Percentiles rank a stretch among this genome's conserved stretches.
These are phyloP conservation scores for Ptiloglossa arizonensis DNA, from an alignment of 1,140 invertebrate genomes.

Conservation along the genomic window DNA sequence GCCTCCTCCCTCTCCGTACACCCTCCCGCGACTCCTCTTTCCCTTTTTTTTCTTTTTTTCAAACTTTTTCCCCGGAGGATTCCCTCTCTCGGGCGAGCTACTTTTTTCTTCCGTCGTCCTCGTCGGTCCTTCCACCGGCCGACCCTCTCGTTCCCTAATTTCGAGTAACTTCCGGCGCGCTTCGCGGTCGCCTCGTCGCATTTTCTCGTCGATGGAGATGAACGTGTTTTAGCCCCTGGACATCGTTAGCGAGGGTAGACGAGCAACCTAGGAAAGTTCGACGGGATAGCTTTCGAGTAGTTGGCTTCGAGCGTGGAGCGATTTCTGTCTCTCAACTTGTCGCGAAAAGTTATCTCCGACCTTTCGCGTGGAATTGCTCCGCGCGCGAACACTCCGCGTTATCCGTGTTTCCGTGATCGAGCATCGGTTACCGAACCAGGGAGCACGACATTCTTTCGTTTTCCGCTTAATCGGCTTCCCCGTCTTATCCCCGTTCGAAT, in stretches of 20 bases:
- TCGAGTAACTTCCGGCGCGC: slow-evolving; percentile 8
- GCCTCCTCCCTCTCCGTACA: background rate
- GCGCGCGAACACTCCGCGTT: too few species aligned
- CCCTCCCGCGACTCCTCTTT: slow-evolving; percentile 14
- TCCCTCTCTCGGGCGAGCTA: too few species aligned
- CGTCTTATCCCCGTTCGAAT: too few species aligned
- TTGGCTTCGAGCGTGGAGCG: too few species aligned
- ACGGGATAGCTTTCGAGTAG: too few species aligned
- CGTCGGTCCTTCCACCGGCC: background rate
- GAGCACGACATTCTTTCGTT: too few species aligned
- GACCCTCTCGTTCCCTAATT: slow-evolving; percentile 13
- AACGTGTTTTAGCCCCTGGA: slow-evolving; percentile 25
- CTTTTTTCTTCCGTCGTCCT: slow-evolving; percentile 40
- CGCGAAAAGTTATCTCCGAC: too few species aligned
- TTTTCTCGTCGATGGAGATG: background rate
- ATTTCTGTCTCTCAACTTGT: too few species aligned
- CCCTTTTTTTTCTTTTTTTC: slow-evolving; percentile 17
- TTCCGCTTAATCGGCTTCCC: too few species aligned
- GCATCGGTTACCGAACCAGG: too few species aligned
- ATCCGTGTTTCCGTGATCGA: too few species aligned
- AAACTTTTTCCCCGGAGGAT: background rate
- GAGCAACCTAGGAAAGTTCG: background rate
- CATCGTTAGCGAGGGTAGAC: slow-evolving; percentile 18
- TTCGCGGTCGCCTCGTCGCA: background rate
- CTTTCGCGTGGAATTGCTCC: too few species aligned